phyloP scores from a whole-genome alignment of 2,888 invertebrate species.

The Drosophila paracracens region DNA sequence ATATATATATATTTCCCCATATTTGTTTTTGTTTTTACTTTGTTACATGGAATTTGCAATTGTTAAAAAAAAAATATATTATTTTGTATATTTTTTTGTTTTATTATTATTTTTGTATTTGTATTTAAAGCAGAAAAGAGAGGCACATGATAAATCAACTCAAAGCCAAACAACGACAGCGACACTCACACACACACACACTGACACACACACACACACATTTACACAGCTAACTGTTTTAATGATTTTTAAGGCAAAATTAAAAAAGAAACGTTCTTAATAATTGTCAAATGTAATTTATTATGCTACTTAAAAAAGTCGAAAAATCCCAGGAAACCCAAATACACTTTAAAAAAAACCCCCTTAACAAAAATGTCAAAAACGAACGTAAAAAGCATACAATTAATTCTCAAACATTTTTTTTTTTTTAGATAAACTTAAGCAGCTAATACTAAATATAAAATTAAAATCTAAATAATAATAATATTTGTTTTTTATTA shows the following conservation, averaged over 20 bases:
- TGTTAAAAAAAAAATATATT: slow-evolving; percentile 32
- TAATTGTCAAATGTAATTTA: slow-evolving; percentile 57
- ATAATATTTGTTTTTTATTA: slow-evolving; percentile 54
- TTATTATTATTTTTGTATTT: slow-evolving; percentile 33
- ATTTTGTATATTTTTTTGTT: slow-evolving; percentile 27
- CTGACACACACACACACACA: slow-evolving; percentile 9
- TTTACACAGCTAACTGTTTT: slow-evolving; percentile 58
- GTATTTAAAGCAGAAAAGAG: slow-evolving; percentile 50
- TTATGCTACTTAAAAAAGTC: slow-evolving; percentile 52
- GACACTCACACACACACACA: slow-evolving; percentile 25
- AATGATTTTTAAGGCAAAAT: slow-evolving; percentile 44
- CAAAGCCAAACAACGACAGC: slow-evolving; percentile 53
- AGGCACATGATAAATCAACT: slow-evolving; percentile 49
- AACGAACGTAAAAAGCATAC: slow-evolving; percentile 41
- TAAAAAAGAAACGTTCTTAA: slow-evolving; percentile 40
- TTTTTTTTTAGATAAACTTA: slow-evolving; percentile 61
- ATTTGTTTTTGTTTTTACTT: slow-evolving; percentile 54
- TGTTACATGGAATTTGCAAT: slow-evolving; percentile 47
- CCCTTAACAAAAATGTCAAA: slow-evolving; percentile 34
- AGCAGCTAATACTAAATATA: slow-evolving; percentile 66
- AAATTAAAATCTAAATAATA: slow-evolving; percentile 56
- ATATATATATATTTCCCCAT: slow-evolving; percentile 17
- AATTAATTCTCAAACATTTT: slow-evolving; percentile 39
- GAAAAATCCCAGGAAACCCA: slow-evolving; percentile 19
- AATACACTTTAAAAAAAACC: slow-evolving; percentile 11